Evolutionary conservation across 1,140 invertebrate species (phyloP).

Genomic region (Drosophila insularis): DNA sequence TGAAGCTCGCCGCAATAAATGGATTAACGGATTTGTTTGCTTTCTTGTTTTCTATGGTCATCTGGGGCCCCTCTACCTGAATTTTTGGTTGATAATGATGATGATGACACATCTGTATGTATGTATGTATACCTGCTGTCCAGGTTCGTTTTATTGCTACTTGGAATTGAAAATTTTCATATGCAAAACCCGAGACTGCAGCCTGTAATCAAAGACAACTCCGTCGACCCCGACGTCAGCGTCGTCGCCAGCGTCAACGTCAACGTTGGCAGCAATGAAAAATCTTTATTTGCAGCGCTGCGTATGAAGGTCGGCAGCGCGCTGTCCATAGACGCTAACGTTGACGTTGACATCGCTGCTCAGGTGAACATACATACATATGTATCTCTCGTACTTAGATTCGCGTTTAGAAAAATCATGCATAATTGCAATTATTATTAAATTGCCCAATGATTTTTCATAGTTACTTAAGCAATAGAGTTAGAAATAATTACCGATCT

Average conservation of each 20-base stretch:
- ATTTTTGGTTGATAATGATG: conserved; percentile 10
- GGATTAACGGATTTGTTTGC: conserved; percentile 15
- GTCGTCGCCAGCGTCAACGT: background rate
- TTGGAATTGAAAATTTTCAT: conserved; percentile 17
- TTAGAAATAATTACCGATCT: conserved; percentile 5
- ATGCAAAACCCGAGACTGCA: conserved; percentile 14
- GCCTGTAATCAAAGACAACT: conserved; percentile 1
- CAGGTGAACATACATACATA: background rate
- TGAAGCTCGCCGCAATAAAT: conserved; percentile 11
- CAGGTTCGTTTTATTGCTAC: conserved; percentile 12
- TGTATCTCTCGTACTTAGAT: conserved; percentile 3
- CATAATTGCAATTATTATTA: conserved; percentile 62
- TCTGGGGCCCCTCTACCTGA: background rate
- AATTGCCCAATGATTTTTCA: conserved; percentile 57
- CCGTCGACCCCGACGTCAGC: background rate
- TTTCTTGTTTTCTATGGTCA: conserved; percentile 3
- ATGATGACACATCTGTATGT: background rate
- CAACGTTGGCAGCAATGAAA: background rate
- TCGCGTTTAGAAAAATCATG: conserved; percentile 44
- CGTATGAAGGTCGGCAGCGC: conserved; percentile 18
- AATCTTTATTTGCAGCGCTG: conserved; percentile 7
- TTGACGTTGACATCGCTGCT: conserved; percentile 3
- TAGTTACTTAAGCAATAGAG: conserved; percentile 40
- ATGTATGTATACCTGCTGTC: background rate
- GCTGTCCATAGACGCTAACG: background rate